phyloP scores from a whole-genome alignment of 2,797 vertebrate species.

The Onychomys leucogaster region DNA sequence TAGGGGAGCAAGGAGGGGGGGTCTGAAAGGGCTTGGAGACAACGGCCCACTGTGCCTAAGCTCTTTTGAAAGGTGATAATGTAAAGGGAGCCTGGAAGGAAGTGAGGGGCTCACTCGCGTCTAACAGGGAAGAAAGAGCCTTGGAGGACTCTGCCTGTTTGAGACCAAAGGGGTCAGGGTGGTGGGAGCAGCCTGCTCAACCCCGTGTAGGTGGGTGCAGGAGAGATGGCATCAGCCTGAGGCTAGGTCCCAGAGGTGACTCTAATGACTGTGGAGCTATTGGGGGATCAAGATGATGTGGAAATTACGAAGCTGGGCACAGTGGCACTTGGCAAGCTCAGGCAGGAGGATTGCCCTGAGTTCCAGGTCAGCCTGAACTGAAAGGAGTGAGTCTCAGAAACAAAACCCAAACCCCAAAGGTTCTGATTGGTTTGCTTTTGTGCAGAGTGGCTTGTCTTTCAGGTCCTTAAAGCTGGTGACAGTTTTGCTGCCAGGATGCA shows the following conservation, averaged over 20 bases:
- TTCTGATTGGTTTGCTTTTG: neutral
- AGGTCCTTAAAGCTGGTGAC: accelerated
- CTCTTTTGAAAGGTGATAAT: neutral
- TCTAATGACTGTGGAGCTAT: neutral
- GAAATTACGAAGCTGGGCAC: neutral
- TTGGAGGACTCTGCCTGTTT: neutral
- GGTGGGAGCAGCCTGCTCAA: neutral
- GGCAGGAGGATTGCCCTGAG: neutral
- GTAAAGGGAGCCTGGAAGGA: neutral
- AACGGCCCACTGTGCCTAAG: neutral
- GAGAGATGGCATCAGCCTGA: neutral
- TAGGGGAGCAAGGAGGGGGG: neutral
- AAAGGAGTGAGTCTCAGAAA: neutral
- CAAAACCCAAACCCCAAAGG: neutral
- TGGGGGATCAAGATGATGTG: neutral
- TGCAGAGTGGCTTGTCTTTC: neutral
- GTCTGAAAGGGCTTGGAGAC: too few species aligned
- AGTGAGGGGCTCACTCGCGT: neutral
- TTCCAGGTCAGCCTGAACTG: neutral
- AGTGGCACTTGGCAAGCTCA: neutral
- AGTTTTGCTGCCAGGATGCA: neutral
- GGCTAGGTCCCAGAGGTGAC: neutral
- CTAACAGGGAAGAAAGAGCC: neutral
- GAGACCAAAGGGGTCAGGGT: neutral
- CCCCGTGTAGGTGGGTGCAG: neutral